phyloP scores from a whole-genome alignment of 1,140 invertebrate genomes.

The Macrobrachium rosenbergii region DNA sequence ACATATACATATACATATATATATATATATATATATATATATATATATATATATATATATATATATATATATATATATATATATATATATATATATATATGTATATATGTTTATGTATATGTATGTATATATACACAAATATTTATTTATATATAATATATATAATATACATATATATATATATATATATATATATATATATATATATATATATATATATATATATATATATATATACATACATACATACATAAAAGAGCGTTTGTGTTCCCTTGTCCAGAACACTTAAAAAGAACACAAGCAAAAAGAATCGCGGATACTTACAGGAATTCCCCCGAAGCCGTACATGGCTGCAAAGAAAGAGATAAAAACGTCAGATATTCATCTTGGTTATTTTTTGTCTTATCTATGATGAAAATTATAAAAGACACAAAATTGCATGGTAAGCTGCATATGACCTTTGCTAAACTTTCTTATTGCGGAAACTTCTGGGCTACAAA shows the following conservation, averaged over 20 bases:
- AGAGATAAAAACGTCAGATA: background rate
- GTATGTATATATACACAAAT: background rate
- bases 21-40: background rate
- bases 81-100: background rate
- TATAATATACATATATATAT: no score
- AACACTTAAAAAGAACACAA: background rate
- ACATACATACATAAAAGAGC: background rate
- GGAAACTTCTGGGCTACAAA: no score
- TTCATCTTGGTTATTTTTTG: background rate
- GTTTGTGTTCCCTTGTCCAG: background rate
- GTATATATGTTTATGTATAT: background rate
- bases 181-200: background rate
- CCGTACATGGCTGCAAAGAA: conserved; percentile 34
- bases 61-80: background rate
- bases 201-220: background rate
- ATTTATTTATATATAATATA: no score
- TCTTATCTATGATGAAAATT: background rate
- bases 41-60: background rate
- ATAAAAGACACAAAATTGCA: background rate
- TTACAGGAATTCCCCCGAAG: conserved; percentile 51
- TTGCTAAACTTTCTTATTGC: no score
- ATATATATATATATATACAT: no score
- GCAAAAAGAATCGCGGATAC: background rate
- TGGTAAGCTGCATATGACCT: no score
- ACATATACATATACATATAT: background rate